Evolutionary conservation across 2,113 vertebrate species (phyloP), one percentile per base, ranked within the genome.

Genomic region (Lampris incognitus): DNA sequence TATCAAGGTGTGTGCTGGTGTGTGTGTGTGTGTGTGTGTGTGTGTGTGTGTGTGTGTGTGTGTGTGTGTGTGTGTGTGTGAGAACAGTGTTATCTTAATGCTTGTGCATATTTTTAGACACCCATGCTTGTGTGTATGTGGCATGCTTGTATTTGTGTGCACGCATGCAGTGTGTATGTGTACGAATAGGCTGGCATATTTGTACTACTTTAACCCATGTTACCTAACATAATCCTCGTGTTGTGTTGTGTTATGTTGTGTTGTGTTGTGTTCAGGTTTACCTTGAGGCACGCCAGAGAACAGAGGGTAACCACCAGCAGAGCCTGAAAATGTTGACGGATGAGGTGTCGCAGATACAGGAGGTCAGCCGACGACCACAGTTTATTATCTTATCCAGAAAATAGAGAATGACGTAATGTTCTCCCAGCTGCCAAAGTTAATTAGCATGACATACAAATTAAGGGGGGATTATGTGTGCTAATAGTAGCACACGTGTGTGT

Each of bases 311-410:
- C 38, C 92, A 94, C 0, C 92, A 93, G 46, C 91, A 93, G 73
- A 91, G 82, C 3, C 70, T 96, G 61, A 94, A 62, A 78, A 96
- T 96, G 90, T 89, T 97, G 76, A 96, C 94, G 2, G 96, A 96
- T 4, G 95, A 98, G 89, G 95, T 93, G 51, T 91, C 95, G 2
- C 95, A 97, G 67, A 95, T 96, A 48, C 96, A 97, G 76, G 95
- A 96, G 95, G 96, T 96, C 76, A 91, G 87, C 79, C 61, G 44
- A 38, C 10, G 50, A 57, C 61, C 40, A 41, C 10, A 24, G 24
- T 24, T 24, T 24, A 24, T 24, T 24, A 24, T 24, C 24, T 24
- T 24, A 24, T 24, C 24, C 24, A 24, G 24, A 24, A 6, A 6
- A 3, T 11, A 44, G 46, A 40, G 36, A 10, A 58, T 58, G 50